phyloP scores from a whole-genome alignment of 2,888 invertebrate genomes.

The Oasisia sp. region DNA sequence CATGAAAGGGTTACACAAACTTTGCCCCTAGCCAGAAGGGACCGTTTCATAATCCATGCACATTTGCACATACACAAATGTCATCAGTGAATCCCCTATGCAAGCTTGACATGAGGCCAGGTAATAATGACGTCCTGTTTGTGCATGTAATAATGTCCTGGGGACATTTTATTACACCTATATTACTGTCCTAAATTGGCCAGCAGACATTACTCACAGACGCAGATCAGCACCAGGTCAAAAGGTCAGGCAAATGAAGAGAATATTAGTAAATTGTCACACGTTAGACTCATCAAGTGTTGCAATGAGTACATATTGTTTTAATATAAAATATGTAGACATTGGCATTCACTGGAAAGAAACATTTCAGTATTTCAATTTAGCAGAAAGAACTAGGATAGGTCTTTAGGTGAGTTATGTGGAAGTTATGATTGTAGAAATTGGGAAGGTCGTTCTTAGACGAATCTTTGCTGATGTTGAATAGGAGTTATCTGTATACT shows the following conservation, averaged over 20 bases:
- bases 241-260: not conserved
- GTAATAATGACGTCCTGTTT: not conserved
- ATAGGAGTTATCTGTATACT: not conserved
- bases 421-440: not conserved
- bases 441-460: not conserved
- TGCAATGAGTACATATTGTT: too few species aligned
- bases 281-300: not conserved
- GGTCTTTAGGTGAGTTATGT: not conserved
- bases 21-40: not conserved
- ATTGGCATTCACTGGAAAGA: not conserved
- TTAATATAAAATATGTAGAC: not conserved
- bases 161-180: constrained; percentile 5
- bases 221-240: not conserved
- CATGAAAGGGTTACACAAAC: not conserved
- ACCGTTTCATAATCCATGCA: not conserved
- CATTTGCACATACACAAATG: not conserved
- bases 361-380: not conserved
- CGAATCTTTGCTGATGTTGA: not conserved
- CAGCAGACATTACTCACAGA: not conserved
- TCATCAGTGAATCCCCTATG: not conserved
- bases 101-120: not conserved
- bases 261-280: not conserved
- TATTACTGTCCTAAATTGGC: not conserved
- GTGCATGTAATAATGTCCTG: not conserved
- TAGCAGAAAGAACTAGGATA: not conserved